Base-by-base conservation (phyloP, 64 coral and sea anemone species). In the Montipora capricornis region DNA sequence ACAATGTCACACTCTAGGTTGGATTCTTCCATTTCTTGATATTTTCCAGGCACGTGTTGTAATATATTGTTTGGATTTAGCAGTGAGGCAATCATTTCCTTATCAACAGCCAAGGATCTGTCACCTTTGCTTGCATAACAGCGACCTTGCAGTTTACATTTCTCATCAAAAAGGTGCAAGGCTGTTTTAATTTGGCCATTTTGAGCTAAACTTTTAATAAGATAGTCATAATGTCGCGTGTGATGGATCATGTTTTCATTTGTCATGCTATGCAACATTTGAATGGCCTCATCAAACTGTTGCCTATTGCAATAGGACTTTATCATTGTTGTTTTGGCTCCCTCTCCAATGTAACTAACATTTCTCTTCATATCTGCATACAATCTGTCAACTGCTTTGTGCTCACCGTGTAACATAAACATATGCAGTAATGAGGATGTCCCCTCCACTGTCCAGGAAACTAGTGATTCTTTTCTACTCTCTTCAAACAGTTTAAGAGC, bases 131-230 rank as follows among this genome's bases (percentile, higher is more conserved):
- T 87, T 57, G 89, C 67, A 75, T 87, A 77, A 79, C 61, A 91
- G n/a, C 76, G 67, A 24, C 45, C 29, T 44, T 74, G 87, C 12
- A 75, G 73, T 50, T 98, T 47, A 46, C 91, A 78, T 75, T 98
- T 98, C 75, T 92, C 91, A 17, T 92, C 53, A 77, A 98, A 89
- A 16, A 98, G 78, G 37, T 92, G 55, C 59, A 95, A 98, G 20
- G 96, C 93, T 20, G 73, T 75, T 44, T 88, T 75, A 26, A 73
- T 37, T 22, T 77, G 75, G 3, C 96, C 96, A 70, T 48, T 22
- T 2, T 92, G 62, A 57, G 96, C 96, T 3, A 94, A 62, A 71
- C 70, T 74, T 49, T 74, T 90, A 37, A 98, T 98, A 0, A 95
- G 87, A 66, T 90, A 93, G 20, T 98, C 83, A 59, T 89, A 92